Evolutionary conservation across 2,888 invertebrate species (phyloP), one percentile per base, ranked within the genome.

Genomic region (Acrocyrtus sp.): DNA sequence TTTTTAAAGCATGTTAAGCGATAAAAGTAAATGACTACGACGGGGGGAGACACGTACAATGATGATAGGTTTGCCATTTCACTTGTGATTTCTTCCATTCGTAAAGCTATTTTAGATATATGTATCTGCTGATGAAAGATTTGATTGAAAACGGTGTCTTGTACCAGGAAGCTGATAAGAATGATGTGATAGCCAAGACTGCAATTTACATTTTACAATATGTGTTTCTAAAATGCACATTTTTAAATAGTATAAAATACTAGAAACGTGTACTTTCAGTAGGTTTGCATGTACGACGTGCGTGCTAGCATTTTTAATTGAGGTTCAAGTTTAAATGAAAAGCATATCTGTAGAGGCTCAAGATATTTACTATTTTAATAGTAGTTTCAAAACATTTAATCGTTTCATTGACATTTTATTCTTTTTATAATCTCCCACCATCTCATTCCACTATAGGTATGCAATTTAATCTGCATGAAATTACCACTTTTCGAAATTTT

Each of bases 151-250:
- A 63, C 19, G 51, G 21, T 63, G 53, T 51, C 43, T 58, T 29
- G 39, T 61, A 68, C 54, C 53, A 68, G 68, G 68, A 68, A 68
- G 60, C n/a, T n/a, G n/a, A n/a, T n/a, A n/a, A n/a, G n/a, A n/a
- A n/a, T n/a, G n/a, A n/a, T n/a, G n/a, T n/a, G n/a, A n/a, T n/a
- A n/a, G n/a, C n/a, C n/a, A n/a, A n/a, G n/a, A n/a, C n/a, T n/a
- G n/a, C n/a, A n/a, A n/a, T 61, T 41, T 41, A 29, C 39, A 24
- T 4, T 41, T 41, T 41, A 47, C 4, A 21, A 17, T 12, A 47
- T 10, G 4, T 19, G 41, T n/a, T 41, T 3, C 21, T 17, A 3
- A 47, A 45, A 47, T 8, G 10, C 21, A 19, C 19, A n/a, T n/a
- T 17, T 21, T 17, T 21, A 21, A 3, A 10, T 47, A 19, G 12